Evolutionary conservation across 2,113 vertebrate species (phyloP).

Genomic region (Sinocyclocheilus grahami): DNA sequence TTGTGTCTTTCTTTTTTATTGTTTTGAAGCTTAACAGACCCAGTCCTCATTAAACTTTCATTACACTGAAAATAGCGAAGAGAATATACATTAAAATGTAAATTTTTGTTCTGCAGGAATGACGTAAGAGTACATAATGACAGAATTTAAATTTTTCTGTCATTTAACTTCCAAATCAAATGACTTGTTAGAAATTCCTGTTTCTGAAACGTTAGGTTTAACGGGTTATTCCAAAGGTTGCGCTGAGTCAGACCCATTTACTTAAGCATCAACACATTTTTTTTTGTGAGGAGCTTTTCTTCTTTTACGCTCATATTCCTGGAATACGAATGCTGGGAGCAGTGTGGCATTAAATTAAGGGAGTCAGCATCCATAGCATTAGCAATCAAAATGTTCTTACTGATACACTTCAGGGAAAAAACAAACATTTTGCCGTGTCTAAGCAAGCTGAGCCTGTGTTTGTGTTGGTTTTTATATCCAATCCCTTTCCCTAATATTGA

Average conservation of each 20-base stretch:
- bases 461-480: slow-evolving; percentile 25
- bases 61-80: background rate
- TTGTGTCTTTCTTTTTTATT: background rate
- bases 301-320: slow-evolving; percentile 6
- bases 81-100: background rate
- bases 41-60: background rate
- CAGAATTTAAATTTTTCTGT: no score
- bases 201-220: background rate
- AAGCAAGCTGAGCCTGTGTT: slow-evolving; percentile 30
- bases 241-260: slow-evolving; percentile 33
- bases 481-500: slow-evolving; percentile 30
- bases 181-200: background rate
- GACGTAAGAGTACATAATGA: background rate
- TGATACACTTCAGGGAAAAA: slow-evolving; percentile 32
- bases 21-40: background rate
- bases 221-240: slow-evolving; percentile 26
- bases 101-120: background rate
- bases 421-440: slow-evolving; percentile 44
- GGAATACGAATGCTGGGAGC: slow-evolving; percentile 23
- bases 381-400: slow-evolving; percentile 35
- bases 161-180: background rate
- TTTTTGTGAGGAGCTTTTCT: slow-evolving; percentile 11
- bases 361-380: slow-evolving; percentile 29
- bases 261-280: slow-evolving; percentile 1
- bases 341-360: slow-evolving; percentile 47